These are phyloP conservation scores for Galleria mellonella DNA, from an alignment of 1,140 invertebrate genomes.

Conservation along the genomic window DNA sequence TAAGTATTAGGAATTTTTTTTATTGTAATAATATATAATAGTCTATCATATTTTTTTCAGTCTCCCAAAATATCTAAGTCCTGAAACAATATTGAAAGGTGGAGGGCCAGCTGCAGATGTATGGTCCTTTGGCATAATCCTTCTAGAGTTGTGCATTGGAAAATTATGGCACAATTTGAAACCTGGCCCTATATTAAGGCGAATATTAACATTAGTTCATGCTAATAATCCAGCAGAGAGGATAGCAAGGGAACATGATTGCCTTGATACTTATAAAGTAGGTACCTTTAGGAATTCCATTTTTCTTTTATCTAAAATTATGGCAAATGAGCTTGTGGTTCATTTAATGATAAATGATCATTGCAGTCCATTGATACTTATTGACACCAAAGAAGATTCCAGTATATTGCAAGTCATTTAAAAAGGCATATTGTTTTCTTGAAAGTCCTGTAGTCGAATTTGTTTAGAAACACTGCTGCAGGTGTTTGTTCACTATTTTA, in stretches of 20 bases:
- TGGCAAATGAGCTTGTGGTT: no score
- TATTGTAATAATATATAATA: background rate
- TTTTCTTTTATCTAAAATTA: no score
- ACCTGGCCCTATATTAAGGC: constrained; percentile 82
- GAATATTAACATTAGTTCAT: constrained; percentile 83
- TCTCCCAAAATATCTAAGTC: constrained; percentile 87
- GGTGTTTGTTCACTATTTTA: no score
- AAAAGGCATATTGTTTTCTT: no score
- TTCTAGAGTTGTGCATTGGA: constrained; percentile 84
- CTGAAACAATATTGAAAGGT: constrained; percentile 85
- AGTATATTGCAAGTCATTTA: no score
- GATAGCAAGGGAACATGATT: constrained; percentile 85
- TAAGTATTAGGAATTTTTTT: no score
- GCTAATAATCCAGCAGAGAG: constrained; percentile 81
- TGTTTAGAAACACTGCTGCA: no score
- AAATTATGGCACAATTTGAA: constrained; percentile 83
- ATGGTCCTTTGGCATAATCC: constrained; percentile 93
- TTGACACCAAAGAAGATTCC: no score
- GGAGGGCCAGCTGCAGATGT: constrained; percentile 86
- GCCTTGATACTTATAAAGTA: constrained; percentile 79
- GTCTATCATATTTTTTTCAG: constrained; percentile 56
- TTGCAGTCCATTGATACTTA: no score
- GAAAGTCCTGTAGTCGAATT: no score
- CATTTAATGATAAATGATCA: no score
- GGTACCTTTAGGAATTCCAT: no score